Percentiles rank a stretch among this genome's conserved stretches.
These are phyloP conservation scores for Boulengeromyrus knoepffleri DNA, from an alignment of 2,113 vertebrate species.

Conservation along the genomic window DNA sequence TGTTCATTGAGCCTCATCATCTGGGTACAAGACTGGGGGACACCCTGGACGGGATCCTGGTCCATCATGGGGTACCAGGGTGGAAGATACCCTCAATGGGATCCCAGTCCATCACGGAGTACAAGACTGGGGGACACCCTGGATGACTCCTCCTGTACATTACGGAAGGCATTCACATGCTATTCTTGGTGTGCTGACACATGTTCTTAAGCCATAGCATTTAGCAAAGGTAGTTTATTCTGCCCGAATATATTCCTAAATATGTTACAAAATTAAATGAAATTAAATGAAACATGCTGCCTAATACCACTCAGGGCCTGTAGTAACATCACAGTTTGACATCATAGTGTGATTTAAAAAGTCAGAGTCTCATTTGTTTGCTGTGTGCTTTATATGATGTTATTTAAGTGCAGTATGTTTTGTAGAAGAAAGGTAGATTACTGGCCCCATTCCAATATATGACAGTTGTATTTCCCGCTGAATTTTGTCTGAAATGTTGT, in stretches of 20 bases:
- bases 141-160: not conserved
- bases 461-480: not conserved
- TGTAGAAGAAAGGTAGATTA: not conserved
- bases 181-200: not conserved
- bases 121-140: not conserved
- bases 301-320: not conserved
- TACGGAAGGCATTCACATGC: not conserved
- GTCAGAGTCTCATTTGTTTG: not conserved
- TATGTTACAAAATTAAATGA: not conserved
- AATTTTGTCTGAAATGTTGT: not conserved
- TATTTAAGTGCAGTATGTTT: not conserved
- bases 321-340: not conserved
- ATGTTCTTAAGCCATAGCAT: not conserved
- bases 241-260: not conserved
- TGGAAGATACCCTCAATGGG: not conserved
- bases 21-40: not conserved
- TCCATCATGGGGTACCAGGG: not conserved
- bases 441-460: not conserved
- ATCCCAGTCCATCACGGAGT: not conserved
- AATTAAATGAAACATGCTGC: not conserved
- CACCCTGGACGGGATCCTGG: not conserved
- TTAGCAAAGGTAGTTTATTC: not conserved
- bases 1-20: not conserved
- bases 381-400: not conserved
- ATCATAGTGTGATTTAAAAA: not conserved